Base-by-base conservation (phyloP, 2,888 invertebrate genomes). In the Scaptomyza flava region DNA sequence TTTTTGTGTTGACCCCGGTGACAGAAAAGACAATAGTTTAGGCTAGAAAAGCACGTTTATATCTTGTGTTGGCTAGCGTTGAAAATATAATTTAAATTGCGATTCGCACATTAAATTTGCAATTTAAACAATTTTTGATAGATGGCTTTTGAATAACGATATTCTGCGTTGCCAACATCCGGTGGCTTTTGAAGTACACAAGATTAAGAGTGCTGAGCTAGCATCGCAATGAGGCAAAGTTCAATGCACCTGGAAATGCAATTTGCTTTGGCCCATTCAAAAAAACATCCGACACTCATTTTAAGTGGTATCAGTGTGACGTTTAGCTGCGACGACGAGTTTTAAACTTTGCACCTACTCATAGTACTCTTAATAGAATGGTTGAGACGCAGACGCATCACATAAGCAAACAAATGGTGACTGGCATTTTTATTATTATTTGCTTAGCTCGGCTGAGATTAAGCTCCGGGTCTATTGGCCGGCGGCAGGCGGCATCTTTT, bases 241-340 rank as follows among this genome's bases (percentile, higher is more conserved):
- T 84, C 80, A 84, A 48, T 84, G 84, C 80, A 84, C 84, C 81
- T 84, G 81, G 67, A 76, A 81, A 70, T 84, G 84, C 80, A 79
- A 63, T 61, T 81, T 57, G 17, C 63, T 59, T 17, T 42, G n/a
- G 54, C 54, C 47, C 71, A 75, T 75, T 66, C 53, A 58, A 27
- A 46, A 6, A 38, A 38, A 38, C 7, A 34, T 36, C 67, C 50
- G 31, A n/a, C 59, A 47, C 41, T 41, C 38, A 46, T 8, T 42
- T 67, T 42, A 52, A 72, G 69, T 74, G 69, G 51, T 42, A 17
- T 54, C 74, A 63, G 27, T 20, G 46, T 66, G 76, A 65, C 66
- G 62, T 63, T 46, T 27, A 48, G 41, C 41, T 8, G n/a, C 14
- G 31, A 48, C 65, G 65, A 56, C 50, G 27, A 27, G 38, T 14